These are phyloP conservation scores for Lasiurus borealis DNA, from an alignment of 2,113 vertebrate genomes.

Conservation along the genomic window DNA sequence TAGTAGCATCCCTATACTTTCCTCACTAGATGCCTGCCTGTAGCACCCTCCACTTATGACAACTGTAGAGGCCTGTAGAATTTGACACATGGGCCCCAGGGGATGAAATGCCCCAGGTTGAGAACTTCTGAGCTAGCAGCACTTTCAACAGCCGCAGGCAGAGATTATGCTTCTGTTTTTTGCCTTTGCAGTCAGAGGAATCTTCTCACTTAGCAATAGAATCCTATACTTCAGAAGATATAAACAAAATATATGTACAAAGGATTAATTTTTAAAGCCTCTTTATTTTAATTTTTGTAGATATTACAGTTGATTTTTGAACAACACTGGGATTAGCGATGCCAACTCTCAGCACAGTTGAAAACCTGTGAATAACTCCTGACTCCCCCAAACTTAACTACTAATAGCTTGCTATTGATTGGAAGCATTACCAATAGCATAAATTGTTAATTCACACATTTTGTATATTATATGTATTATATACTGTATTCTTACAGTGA, in stretches of 20 bases:
- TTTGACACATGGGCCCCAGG: accelerated
- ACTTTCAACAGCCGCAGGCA: neutral
- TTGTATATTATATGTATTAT: neutral
- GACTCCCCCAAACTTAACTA: neutral
- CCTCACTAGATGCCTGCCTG: neutral
- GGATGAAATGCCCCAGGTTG: neutral
- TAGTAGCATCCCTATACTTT: neutral
- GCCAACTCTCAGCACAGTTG: neutral
- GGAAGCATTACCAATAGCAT: neutral
- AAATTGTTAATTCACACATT: neutral
- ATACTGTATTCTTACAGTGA: neutral
- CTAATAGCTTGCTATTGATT: neutral
- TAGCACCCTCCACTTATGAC: neutral
- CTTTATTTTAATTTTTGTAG: neutral
- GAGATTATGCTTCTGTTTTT: neutral
- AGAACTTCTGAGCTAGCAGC: neutral
- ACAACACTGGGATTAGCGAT: neutral
- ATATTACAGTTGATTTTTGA: neutral
- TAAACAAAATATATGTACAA: neutral
- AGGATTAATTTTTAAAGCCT: neutral
- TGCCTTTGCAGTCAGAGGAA: neutral
- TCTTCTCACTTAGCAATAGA: neutral
- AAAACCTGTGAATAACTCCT: neutral
- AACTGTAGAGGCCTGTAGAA: neutral
- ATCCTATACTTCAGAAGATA: neutral